Conservation (phyloP, 1,140 invertebrate genomes). For the Spodoptera litura region DNA sequence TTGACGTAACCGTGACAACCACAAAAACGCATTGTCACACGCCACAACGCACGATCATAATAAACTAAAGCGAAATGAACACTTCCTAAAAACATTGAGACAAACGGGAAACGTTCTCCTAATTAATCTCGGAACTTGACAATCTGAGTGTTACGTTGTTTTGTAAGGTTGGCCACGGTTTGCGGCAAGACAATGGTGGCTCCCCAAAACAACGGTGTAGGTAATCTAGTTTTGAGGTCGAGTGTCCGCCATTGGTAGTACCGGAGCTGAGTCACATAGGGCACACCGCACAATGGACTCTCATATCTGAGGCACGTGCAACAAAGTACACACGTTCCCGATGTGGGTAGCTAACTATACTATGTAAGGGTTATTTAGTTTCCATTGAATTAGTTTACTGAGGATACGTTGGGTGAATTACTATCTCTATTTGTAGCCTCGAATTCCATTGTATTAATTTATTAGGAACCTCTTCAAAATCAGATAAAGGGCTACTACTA, state of each 20-base stretch:
- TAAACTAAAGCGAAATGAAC: conserved; percentile 26
- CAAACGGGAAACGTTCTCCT: conserved; percentile 10
- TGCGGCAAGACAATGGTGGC: conserved; percentile 33
- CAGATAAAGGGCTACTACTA: too few species aligned
- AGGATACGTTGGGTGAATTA: conserved; percentile 30
- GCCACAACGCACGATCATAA: conserved; percentile 38
- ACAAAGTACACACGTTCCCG: conserved; percentile 38
- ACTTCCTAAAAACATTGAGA: conserved; percentile 35
- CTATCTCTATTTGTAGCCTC: background rate
- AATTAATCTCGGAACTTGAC: conserved; percentile 35
- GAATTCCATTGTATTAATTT: conserved; percentile 20
- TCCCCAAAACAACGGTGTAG: conserved; percentile 39
- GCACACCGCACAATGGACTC: conserved; percentile 36
- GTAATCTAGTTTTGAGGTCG: conserved; percentile 47
- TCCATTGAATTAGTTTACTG: conserved; percentile 28
- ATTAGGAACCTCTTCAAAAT: background rate
- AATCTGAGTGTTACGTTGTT: conserved; percentile 26
- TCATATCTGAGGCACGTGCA: conserved; percentile 37
- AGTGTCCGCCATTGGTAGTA: conserved; percentile 32
- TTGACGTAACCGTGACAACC: conserved; percentile 29
- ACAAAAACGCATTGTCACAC: conserved; percentile 43
- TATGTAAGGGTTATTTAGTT: conserved; percentile 23
- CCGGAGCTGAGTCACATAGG: conserved; percentile 39
- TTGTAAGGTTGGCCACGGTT: conserved; percentile 33
- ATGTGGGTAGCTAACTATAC: conserved; percentile 21